Conservation (phyloP, 2,113 vertebrate genomes). For the Xenopus borealis region DNA sequence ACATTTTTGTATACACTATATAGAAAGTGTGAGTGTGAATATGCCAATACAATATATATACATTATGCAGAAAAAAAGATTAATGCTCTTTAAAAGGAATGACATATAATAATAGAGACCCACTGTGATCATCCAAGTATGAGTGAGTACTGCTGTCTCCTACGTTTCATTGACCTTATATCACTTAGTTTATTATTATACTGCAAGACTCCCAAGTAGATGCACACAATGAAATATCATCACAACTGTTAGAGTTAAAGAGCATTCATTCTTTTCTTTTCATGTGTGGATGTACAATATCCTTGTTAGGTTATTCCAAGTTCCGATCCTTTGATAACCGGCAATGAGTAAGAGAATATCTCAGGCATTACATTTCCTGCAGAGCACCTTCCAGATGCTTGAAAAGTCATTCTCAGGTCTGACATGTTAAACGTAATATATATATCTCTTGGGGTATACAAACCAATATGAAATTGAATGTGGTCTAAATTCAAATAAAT, state of each 20-base stretch:
- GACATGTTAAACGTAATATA: constrained; percentile 30
- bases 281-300: constrained; percentile 39
- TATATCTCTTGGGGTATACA: background rate
- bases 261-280: constrained; percentile 50
- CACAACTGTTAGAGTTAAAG: constrained; percentile 51
- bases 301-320: constrained; percentile 45
- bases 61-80: no score
- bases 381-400: constrained; percentile 10
- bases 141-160: background rate
- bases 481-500: no score
- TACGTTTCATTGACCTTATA: constrained; percentile 48
- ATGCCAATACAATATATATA: no score
- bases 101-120: no score
- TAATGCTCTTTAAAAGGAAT: no score
- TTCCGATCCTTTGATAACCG: constrained; percentile 34
- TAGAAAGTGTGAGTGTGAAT: no score
- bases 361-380: constrained; percentile 34
- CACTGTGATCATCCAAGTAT: no score
- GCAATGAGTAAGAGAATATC: constrained; percentile 14
- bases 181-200: constrained; percentile 60
- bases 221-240: constrained; percentile 56
- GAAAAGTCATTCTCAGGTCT: constrained; percentile 15
- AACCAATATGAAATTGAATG: no score
- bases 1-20: no score
- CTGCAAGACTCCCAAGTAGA: constrained; percentile 54